Conservation (phyloP, 2,888 invertebrate species). For the Folsomia manolachei region DNA sequence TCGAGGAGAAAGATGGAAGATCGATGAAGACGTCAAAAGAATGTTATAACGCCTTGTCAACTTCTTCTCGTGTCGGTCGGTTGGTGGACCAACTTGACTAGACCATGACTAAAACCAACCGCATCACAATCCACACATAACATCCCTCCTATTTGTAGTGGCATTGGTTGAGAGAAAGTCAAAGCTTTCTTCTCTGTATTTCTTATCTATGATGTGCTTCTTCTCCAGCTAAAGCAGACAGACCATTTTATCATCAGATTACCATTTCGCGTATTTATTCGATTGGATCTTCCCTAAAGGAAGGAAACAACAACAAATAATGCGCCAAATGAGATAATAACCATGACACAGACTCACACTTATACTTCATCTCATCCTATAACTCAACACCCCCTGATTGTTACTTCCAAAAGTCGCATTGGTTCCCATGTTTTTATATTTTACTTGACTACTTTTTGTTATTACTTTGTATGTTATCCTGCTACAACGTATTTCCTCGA, state of each 20-base stretch:
- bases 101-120: neutral
- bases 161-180: constrained; percentile 2
- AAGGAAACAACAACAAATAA: neutral
- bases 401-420: neutral
- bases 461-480: no score
- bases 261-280: constrained; percentile 19
- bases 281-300: neutral
- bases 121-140: constrained; percentile 8
- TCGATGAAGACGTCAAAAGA: constrained; percentile 52
- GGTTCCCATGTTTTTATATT: neutral
- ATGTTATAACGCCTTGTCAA: constrained; percentile 50
- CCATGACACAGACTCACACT: no score
- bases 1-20: constrained; percentile 31
- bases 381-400: no score
- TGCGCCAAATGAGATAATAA: neutral
- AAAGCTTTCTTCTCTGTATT: neutral
- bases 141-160: constrained; percentile 10
- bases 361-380: no score
- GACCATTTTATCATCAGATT: constrained; percentile 28
- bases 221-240: constrained; percentile 4
- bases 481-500: no score
- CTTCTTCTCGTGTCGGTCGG: constrained; percentile 31
- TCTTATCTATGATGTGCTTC: constrained; percentile 13
- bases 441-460: no score
- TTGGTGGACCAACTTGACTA: neutral